Evolutionary conservation across 2,888 invertebrate species (phyloP).

Genomic region (Machimus rusticus): DNA sequence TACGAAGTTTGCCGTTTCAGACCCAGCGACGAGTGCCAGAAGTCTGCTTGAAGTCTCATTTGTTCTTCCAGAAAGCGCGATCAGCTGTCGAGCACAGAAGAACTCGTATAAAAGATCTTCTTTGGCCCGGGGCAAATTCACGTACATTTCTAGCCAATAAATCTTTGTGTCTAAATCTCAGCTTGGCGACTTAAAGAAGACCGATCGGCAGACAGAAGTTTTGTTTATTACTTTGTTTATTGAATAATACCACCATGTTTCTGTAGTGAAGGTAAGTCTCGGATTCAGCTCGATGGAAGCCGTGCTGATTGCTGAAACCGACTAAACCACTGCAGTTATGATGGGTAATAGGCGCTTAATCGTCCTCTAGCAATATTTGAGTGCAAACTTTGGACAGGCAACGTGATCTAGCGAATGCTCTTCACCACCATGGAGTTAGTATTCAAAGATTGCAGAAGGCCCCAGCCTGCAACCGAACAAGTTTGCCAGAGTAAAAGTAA

Average conservation of each 20-base stretch:
- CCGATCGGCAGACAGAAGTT: background rate
- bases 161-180: background rate
- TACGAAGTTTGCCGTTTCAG: background rate
- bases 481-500: constrained; percentile 26
- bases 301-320: background rate
- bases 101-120: background rate
- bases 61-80: background rate
- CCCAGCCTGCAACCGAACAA: background rate
- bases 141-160: background rate
- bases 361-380: background rate
- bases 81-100: background rate
- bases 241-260: background rate
- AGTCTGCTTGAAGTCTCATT: background rate
- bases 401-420: background rate
- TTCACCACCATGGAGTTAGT: background rate
- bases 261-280: background rate
- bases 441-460: constrained; percentile 8
- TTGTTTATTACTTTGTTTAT: background rate
- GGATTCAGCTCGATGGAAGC: background rate
- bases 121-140: background rate
- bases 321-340: background rate
- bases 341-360: background rate
- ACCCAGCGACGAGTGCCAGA: background rate
- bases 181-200: background rate
- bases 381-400: background rate